Conservation (phyloP, 92 coral and sea anemone genomes). For the Heliopora coerulea region DNA sequence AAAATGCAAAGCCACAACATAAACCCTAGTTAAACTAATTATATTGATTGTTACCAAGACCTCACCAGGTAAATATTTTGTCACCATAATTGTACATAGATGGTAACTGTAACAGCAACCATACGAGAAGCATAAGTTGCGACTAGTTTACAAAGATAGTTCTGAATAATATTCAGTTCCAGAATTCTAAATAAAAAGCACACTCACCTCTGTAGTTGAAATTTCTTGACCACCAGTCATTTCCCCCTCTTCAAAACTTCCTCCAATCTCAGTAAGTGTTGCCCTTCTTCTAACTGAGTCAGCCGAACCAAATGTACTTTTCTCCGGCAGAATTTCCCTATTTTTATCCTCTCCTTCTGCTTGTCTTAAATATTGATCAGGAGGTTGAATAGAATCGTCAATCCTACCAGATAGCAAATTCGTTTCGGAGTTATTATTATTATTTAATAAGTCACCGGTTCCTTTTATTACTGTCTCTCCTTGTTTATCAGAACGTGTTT, state of each 20-base stretch:
- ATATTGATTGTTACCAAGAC: too few species aligned
- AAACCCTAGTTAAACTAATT: too few species aligned
- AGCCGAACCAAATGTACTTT: not conserved
- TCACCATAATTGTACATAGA: too few species aligned
- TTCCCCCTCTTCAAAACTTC: slow-evolving; percentile 58
- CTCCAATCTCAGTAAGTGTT: slow-evolving; percentile 68
- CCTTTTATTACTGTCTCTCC: not conserved
- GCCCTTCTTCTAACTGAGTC: slow-evolving; percentile 59
- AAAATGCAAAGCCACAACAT: too few species aligned
- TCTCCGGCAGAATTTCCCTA: slow-evolving; percentile 11
- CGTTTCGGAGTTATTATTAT: slow-evolving; percentile 36
- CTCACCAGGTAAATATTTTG: too few species aligned
- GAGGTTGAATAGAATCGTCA: not conserved
- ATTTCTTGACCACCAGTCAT: not conserved
- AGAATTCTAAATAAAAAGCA: not conserved
- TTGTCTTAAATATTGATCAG: too few species aligned
- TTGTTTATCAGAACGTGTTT: not conserved
- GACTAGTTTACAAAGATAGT: too few species aligned
- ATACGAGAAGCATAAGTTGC: too few species aligned
- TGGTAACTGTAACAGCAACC: too few species aligned
- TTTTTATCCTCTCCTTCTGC: too few species aligned
- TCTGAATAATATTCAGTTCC: too few species aligned
- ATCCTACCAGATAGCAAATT: slow-evolving; percentile 37
- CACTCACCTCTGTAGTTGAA: not conserved
- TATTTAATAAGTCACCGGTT: not conserved